A percentile compares a stretch with the other conserved stretches of the same genome.
Conservation (phyloP, 2,888 invertebrate species). For the Ormyrus nitidulus region DNA sequence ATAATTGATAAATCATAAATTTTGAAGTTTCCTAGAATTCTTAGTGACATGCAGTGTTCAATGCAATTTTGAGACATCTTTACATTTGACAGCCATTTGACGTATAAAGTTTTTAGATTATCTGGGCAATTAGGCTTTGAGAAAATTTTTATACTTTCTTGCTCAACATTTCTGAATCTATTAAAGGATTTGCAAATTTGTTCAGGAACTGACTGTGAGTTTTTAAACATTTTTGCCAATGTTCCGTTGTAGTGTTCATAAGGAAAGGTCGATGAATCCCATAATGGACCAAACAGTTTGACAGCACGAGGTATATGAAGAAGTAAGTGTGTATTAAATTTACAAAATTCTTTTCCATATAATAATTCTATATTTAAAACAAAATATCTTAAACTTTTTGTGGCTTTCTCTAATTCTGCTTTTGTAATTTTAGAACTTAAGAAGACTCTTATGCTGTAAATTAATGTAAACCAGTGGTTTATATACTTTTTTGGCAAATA, state of each 20-base stretch:
- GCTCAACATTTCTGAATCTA: background rate
- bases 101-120: background rate
- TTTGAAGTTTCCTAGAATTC: background rate
- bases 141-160: background rate
- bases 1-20: background rate
- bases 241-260: constrained; percentile 25
- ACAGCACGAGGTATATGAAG: constrained; percentile 14
- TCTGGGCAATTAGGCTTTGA: background rate
- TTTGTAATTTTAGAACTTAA: background rate
- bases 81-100: background rate
- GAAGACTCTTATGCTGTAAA: constrained; percentile 24
- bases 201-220: background rate
- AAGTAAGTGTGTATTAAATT: constrained; percentile 30
- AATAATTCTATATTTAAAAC: background rate
- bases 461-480: constrained; percentile 12
- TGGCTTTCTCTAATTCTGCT: constrained; percentile 1
- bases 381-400: constrained; percentile 1
- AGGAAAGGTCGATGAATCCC: constrained; percentile 36
- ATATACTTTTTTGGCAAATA: constrained; percentile 6
- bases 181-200: constrained; percentile 14
- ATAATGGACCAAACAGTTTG: constrained; percentile 26
- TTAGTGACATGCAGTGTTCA: background rate
- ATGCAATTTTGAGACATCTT: background rate
- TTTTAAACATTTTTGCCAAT: constrained; percentile 1
- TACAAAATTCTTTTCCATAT: constrained; percentile 20